Percentiles rank a stretch among this genome's conserved stretches.
phyloP scores from a whole-genome alignment of 2,797 vertebrate species.

The Fistularia tabacaria region DNA sequence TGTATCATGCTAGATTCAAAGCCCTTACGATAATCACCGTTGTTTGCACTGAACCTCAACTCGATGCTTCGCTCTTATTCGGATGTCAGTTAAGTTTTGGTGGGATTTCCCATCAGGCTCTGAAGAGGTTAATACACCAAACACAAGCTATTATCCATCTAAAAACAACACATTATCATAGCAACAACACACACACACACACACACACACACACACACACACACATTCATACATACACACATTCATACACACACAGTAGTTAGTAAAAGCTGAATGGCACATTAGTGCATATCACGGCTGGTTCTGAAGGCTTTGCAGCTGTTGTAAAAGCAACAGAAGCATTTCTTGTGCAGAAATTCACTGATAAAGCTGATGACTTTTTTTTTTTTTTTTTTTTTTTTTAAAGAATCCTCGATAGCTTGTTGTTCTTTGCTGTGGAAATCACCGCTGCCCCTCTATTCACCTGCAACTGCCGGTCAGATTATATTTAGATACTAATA shows the following conservation, averaged over 20 bases:
- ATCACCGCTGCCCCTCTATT: too few relatives aligned
- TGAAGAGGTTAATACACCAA: conserved; percentile 53
- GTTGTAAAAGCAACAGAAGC: conserved; percentile 44
- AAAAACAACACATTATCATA: conserved; percentile 45
- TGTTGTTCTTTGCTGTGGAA: too few relatives aligned
- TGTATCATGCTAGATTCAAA: conserved; percentile 72
- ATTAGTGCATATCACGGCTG: conserved; percentile 47
- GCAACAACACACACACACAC: conserved; percentile 13
- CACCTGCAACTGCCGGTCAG: neutral
- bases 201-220: conserved; percentile 13
- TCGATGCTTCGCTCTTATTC: conserved; percentile 19
- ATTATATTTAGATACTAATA: conserved; percentile 11
- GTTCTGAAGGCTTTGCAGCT: conserved; percentile 32
- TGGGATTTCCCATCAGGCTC: conserved; percentile 30
- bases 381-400: conserved; percentile 9
- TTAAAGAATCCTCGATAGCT: neutral
- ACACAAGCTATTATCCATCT: conserved; percentile 56
- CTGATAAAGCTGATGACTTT: conserved; percentile 24
- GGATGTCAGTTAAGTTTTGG: conserved; percentile 14
- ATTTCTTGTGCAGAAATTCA: conserved; percentile 36
- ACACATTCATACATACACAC: neutral
- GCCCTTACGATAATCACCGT: conserved; percentile 65
- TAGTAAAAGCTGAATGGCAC: conserved; percentile 62
- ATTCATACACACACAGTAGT: conserved; percentile 27
- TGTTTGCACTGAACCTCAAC: conserved; percentile 38